A percentile compares a stretch with the other conserved stretches of the same genome.
Conservation (phyloP, 2,113 vertebrate genomes). For the Mormyrus iriodes region DNA sequence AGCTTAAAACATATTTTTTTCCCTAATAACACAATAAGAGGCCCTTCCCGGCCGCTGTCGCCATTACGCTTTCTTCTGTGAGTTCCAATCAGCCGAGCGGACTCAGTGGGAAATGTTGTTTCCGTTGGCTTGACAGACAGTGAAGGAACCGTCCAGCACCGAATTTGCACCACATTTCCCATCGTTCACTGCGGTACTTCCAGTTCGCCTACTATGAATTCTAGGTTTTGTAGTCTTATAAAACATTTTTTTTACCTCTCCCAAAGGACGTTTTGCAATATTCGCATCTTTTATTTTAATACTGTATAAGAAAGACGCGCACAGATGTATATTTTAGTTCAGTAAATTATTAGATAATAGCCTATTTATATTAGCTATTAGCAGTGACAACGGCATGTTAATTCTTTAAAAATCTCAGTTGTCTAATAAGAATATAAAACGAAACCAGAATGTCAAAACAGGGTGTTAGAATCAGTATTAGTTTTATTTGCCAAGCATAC, state of each 20-base stretch:
- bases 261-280: not conserved
- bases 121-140: not conserved
- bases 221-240: not conserved
- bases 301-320: not conserved
- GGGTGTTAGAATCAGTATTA: not conserved
- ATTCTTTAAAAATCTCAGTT: not conserved
- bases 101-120: constrained; percentile 48
- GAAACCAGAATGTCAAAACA: not conserved
- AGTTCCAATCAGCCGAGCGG: constrained; percentile 29
- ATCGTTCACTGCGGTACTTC: not conserved
- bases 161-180: not conserved
- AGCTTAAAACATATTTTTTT: constrained; percentile 26
- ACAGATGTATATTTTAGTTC: not conserved
- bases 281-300: not conserved
- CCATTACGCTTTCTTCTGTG: constrained; percentile 60
- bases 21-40: constrained; percentile 45
- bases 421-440: not conserved
- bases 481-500: not conserved
- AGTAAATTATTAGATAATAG: not conserved
- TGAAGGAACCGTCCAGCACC: not conserved
- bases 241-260: too few relatives aligned
- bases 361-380: not conserved
- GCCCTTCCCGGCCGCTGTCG: constrained; percentile 55
- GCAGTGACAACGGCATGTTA: not conserved
- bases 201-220: not conserved